Evolutionary conservation across 2,113 vertebrate species (phyloP).

Genomic region (Anser cygnoides): DNA sequence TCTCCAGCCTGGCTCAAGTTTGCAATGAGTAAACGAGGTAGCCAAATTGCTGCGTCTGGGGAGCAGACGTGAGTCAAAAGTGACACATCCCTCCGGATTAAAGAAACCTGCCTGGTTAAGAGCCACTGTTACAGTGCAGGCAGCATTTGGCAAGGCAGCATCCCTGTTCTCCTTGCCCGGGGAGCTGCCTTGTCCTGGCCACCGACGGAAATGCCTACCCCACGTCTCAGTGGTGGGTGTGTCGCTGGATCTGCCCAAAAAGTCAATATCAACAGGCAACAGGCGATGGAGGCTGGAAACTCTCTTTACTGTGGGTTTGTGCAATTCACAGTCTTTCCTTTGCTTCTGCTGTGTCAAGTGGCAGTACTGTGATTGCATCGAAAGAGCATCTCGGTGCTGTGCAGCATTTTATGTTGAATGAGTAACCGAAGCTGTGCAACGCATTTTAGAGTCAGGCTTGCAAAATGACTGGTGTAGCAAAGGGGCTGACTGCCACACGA

Average conservation of each 20-base stretch:
- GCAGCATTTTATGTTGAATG: background rate
- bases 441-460: background rate
- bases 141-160: background rate
- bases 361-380: background rate
- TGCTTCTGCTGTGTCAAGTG: background rate
- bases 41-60: background rate
- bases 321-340: background rate
- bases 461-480: background rate
- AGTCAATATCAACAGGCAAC: background rate
- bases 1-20: background rate
- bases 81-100: background rate
- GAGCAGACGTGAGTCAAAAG: background rate
- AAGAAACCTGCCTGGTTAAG: background rate
- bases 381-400: background rate
- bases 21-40: rapidly evolving
- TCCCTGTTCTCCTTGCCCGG: background rate
- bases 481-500: background rate
- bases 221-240: rapidly evolving
- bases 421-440: background rate
- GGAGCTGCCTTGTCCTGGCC: background rate
- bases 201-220: background rate
- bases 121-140: rapidly evolving
- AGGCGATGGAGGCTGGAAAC: background rate
- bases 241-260: background rate
- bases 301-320: background rate